A percentile compares a stretch with the other conserved stretches of the same genome.
Evolutionary conservation across 2,888 invertebrate species (phyloP).

Genomic region (Sisyra nigra): DNA sequence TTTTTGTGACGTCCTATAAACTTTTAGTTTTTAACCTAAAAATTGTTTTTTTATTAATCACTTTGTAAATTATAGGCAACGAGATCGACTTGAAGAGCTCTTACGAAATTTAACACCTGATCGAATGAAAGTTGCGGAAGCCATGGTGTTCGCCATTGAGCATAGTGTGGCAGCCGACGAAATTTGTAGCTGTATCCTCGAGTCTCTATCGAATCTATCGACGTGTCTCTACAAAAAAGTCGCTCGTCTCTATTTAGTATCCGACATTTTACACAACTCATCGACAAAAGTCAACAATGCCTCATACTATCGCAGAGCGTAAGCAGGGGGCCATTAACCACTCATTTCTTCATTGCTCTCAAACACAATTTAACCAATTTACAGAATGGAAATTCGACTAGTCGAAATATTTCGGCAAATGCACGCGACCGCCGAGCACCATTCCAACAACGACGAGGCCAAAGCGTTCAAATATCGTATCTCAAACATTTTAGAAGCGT

Average conservation of each 20-base stretch:
- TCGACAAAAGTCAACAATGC: constrained; percentile 93
- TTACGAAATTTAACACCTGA: constrained; percentile 73
- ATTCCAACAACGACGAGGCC: constrained; percentile 71
- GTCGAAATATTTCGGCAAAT: constrained; percentile 48
- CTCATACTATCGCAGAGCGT: constrained; percentile 80
- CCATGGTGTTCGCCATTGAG: constrained; percentile 98
- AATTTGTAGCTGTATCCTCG: constrained; percentile 81
- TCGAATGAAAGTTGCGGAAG: constrained; percentile 70
- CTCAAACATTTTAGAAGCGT: constrained; percentile 78
- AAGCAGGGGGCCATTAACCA: constrained; percentile 30
- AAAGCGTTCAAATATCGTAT: constrained; percentile 90
- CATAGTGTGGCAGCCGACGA: constrained; percentile 97
- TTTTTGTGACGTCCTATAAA: background rate
- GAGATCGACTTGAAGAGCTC: constrained; percentile 84
- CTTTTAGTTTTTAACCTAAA: background rate
- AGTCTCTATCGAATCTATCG: constrained; percentile 59
- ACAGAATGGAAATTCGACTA: constrained; percentile 70
- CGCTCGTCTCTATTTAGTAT: constrained; percentile 84
- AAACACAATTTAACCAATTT: constrained; percentile 8
- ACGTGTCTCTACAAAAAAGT: constrained; percentile 80
- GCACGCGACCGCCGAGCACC: constrained; percentile 54
- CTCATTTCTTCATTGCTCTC: no score
- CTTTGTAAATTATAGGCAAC: constrained; percentile 66
- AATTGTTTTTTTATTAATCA: no score
- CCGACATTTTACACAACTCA: constrained; percentile 94